Base-by-base conservation (phyloP, 2,888 invertebrate genomes). In the Lepidocyrtinus sp. region DNA sequence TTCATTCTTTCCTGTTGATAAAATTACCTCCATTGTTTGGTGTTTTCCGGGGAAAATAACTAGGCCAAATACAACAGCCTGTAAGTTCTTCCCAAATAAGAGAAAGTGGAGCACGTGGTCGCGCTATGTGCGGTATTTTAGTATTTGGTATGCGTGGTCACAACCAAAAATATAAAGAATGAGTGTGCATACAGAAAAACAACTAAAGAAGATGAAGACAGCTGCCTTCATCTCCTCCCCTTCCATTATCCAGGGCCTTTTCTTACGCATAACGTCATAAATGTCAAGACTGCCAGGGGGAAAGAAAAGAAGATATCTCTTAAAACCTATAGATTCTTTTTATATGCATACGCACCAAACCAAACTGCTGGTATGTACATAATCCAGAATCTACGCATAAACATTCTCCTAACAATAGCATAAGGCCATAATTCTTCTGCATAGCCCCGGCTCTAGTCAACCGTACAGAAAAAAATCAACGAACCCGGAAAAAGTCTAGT, bases 1-100 rank as follows among this genome's bases (percentile, higher is more conserved):
- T n/a, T n/a, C n/a, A n/a, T n/a, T n/a, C n/a, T n/a, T n/a, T n/a
- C 68, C 61, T 19, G 46, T 45, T 17, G 72, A 72, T 75, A 69
- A 75, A 68, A 75, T 63, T 69, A 46, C 69, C 75, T 75, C 63
- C 27, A 75, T n/a, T n/a, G n/a, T n/a, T n/a, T n/a, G n/a, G n/a
- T n/a, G n/a, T n/a, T n/a, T n/a, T n/a, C n/a, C n/a, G n/a, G n/a
- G n/a, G n/a, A n/a, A n/a, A n/a, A n/a, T n/a, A n/a, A n/a, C n/a
- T n/a, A n/a, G n/a, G n/a, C n/a, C n/a, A n/a, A n/a, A n/a, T n/a
- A n/a, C n/a, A n/a, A n/a, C n/a, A n/a, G n/a, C n/a, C n/a, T n/a
- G n/a, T n/a, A n/a, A n/a, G n/a, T 75, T 63, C 50, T 63, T 46
- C 27, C 36, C 45, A 27, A 19, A 36, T 15, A 7, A 5, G 3